A percentile compares a stretch with the other conserved stretches of the same genome.
These are phyloP conservation scores for Acleris emargana DNA, from an alignment of 2,888 invertebrate genomes.

Conservation along the genomic window DNA sequence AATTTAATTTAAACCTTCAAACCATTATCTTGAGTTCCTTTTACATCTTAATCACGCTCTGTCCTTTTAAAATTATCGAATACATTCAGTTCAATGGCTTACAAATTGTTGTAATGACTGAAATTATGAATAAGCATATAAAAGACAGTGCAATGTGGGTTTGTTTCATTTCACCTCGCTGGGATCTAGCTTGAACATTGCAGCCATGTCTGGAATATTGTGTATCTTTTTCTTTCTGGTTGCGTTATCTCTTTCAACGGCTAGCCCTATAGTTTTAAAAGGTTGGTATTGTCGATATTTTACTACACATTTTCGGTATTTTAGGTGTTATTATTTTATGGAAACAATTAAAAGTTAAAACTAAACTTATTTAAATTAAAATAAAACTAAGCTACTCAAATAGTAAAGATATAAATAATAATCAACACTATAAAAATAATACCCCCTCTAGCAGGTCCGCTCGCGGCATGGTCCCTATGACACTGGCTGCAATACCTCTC, in stretches of 20 bases:
- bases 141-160: slow-evolving; percentile 35
- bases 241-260: slow-evolving; percentile 41
- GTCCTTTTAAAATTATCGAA: neutral
- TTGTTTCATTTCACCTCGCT: slow-evolving; percentile 35
- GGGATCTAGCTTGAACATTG: slow-evolving; percentile 2
- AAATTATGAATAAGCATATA: slow-evolving; percentile 44
- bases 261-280: slow-evolving; percentile 58
- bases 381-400: no score
- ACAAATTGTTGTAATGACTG: slow-evolving; percentile 33
- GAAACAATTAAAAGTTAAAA: no score
- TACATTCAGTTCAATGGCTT: slow-evolving; percentile 41
- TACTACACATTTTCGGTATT: slow-evolving; percentile 7
- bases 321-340: no score
- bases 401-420: no score
- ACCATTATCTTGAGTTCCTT: neutral
- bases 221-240: slow-evolving; percentile 34
- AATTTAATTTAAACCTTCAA: slow-evolving; percentile 3
- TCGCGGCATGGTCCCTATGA: no score
- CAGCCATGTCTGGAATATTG: slow-evolving; percentile 24
- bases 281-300: slow-evolving; percentile 45
- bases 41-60: neutral
- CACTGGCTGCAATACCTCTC: no score
- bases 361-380: no score
- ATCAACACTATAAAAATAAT: no score
- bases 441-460: no score